Evolutionary conservation across 1,140 invertebrate species (phyloP).

Genomic region (Pseudachorutes palmiensis): DNA sequence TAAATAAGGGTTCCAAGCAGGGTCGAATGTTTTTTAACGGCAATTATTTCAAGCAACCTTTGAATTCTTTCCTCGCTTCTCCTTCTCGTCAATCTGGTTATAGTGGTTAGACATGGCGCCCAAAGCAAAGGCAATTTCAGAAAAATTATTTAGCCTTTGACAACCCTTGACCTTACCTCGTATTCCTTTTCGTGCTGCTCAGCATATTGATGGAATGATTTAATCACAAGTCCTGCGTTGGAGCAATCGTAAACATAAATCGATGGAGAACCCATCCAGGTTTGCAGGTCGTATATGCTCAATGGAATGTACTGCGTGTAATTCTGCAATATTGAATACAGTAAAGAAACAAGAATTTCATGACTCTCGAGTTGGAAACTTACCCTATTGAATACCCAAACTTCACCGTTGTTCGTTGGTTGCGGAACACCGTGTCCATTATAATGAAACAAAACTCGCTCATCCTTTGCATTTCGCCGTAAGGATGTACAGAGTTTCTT

Average conservation of each 20-base stretch:
- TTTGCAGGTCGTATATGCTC: conserved; percentile 95
- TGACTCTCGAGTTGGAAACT: too few species aligned
- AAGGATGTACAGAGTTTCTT: conserved; percentile 93
- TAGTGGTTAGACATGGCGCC: not conserved
- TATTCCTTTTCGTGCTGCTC: conserved; percentile 82
- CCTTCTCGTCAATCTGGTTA: not conserved
- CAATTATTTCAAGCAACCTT: conserved; percentile 8
- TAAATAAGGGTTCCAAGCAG: too few species aligned
- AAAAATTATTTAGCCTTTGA: too few species aligned
- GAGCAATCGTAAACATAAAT: conserved; percentile 99
- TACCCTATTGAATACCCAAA: conserved; percentile 98
- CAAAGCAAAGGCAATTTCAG: too few species aligned
- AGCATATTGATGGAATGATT: conserved; percentile 85
- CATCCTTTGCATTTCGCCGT: conserved; percentile 96
- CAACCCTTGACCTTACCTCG: conserved; percentile 51
- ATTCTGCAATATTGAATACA: conserved; percentile 54
- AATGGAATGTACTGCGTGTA: conserved; percentile 99
- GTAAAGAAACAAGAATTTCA: too few species aligned
- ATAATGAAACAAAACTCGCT: conserved; percentile 97
- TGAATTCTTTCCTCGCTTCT: conserved; percentile 2
- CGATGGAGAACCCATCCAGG: conserved; percentile 97
- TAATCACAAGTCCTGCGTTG: conserved; percentile 92
- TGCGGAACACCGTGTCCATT: conserved; percentile 97
- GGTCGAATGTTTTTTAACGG: not conserved
- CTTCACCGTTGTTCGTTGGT: conserved; percentile 96